phyloP scores from a whole-genome alignment of 2,797 vertebrate species.

The Platalea minor region DNA sequence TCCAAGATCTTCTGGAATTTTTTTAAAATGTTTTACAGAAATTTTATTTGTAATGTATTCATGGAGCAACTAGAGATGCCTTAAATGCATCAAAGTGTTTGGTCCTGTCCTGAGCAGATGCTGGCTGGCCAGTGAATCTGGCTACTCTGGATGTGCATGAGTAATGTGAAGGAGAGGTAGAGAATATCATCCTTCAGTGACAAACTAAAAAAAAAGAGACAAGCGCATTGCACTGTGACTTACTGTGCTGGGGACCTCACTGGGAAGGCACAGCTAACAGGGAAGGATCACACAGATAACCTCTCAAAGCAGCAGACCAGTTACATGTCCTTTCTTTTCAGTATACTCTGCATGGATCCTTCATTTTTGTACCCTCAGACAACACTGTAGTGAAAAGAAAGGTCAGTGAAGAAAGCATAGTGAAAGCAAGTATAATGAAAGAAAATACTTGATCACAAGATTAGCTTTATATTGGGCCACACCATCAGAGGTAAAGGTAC shows the following conservation, averaged over 20 bases:
- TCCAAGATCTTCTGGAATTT: not conserved
- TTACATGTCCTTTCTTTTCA: not conserved
- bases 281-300: not conserved
- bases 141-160: not conserved
- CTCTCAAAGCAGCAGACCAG: not conserved
- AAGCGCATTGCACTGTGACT: not conserved
- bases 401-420: not conserved
- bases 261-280: not conserved
- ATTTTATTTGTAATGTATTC: not conserved
- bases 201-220: not conserved
- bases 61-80: not conserved
- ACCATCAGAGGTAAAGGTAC: not conserved
- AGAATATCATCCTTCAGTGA: not conserved
- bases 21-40: not conserved
- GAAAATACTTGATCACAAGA: not conserved
- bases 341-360: not conserved
- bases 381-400: not conserved
- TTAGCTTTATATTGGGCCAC: not conserved
- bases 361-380: not conserved
- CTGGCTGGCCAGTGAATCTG: not conserved
- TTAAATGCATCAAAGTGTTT: not conserved
- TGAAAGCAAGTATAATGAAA: not conserved
- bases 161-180: not conserved
- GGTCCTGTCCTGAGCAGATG: not conserved
- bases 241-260: not conserved